A percentile compares a stretch with the other conserved stretches of the same genome.
phyloP scores from a whole-genome alignment of 2,888 invertebrate genomes.

The Acanthosepion esculentum region DNA sequence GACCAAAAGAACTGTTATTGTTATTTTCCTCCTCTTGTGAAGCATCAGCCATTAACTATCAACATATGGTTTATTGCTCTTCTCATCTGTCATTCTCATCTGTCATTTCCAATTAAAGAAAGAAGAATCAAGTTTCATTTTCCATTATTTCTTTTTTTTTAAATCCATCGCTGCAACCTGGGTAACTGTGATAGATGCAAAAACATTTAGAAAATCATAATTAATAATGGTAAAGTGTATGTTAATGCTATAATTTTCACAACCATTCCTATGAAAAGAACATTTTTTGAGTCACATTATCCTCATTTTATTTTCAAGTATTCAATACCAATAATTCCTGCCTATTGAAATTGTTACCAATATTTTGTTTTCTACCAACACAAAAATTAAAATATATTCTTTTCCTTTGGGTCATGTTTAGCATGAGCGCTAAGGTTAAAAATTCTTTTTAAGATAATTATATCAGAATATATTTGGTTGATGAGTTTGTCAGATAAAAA shows the following conservation, averaged over 20 bases:
- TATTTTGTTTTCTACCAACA: too few relatives aligned
- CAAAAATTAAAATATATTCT: too few relatives aligned
- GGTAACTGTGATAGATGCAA: neutral
- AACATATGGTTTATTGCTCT: neutral
- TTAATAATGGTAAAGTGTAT: neutral
- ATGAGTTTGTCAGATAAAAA: too few relatives aligned
- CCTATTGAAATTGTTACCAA: too few relatives aligned
- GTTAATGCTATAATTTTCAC: neutral
- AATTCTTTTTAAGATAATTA: too few relatives aligned
- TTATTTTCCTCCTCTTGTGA: neutral
- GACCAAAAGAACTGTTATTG: neutral
- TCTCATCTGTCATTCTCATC: neutral
- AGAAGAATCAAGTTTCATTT: neutral
- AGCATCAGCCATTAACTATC: neutral
- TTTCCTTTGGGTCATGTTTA: too few relatives aligned
- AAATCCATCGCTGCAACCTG: neutral
- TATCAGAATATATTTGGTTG: too few relatives aligned
- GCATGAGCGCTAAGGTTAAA: too few relatives aligned
- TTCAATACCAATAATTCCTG: too few relatives aligned
- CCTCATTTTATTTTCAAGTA: too few relatives aligned
- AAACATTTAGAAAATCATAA: neutral
- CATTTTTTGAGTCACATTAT: too few relatives aligned
- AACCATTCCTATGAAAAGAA: too few relatives aligned
- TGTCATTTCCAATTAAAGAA: neutral
- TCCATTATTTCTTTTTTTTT: neutral